Evolutionary conservation across 2,113 vertebrate genomes (phyloP).

Genomic region (Peromyscus maniculatus): DNA sequence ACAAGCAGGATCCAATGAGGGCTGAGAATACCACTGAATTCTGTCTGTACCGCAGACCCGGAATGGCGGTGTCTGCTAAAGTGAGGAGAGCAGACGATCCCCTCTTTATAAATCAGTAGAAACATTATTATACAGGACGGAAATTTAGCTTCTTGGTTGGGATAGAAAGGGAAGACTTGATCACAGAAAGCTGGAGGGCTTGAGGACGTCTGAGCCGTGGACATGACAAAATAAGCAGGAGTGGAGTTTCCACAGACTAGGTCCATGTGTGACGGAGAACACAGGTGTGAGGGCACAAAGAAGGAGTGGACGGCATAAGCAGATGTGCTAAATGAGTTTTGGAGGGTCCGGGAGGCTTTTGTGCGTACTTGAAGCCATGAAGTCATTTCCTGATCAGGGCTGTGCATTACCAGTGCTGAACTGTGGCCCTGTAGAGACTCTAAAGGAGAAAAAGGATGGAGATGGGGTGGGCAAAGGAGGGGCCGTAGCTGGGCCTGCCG

Average conservation of each 20-base stretch:
- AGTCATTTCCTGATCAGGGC: constrained; percentile 23
- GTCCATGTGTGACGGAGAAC: neutral
- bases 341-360: constrained; percentile 9
- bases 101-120: neutral
- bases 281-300: neutral
- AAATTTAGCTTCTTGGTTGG: constrained; percentile 27
- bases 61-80: neutral
- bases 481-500: neutral
- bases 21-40: constrained; percentile 5
- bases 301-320: neutral
- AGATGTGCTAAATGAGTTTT: neutral
- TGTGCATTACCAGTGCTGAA: constrained; percentile 22
- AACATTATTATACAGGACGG: neutral
- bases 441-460: neutral
- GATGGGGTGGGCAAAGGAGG: neutral
- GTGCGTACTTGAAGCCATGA: neutral
- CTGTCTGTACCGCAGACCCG: neutral
- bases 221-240: constrained; percentile 19
- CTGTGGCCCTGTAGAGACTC: neutral
- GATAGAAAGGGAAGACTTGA: constrained; percentile 37
- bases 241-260: neutral
- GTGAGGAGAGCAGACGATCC: neutral
- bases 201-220: neutral
- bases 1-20: neutral
- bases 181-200: neutral